Evolutionary conservation across 1,140 invertebrate species (phyloP).

Genomic region (Drosophila auraria): DNA sequence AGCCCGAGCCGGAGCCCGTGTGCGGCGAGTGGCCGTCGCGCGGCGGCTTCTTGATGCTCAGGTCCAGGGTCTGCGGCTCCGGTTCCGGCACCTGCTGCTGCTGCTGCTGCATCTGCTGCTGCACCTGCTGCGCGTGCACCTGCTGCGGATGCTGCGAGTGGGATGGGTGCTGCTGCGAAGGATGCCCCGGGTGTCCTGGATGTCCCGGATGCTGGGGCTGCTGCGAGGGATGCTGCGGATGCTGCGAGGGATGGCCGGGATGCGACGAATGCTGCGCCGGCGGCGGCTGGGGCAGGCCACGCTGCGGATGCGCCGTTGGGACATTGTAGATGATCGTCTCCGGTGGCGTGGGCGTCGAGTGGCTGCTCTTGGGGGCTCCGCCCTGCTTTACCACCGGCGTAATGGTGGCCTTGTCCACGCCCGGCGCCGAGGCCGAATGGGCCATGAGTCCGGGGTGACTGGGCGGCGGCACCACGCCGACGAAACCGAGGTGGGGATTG

Average conservation of each 20-base stretch:
- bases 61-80: constrained; percentile 90
- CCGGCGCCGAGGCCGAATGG: constrained; percentile 25
- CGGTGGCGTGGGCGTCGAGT: constrained; percentile 72
- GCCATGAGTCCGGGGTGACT: constrained; percentile 68
- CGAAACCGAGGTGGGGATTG: constrained; percentile 84
- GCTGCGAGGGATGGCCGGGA: constrained; percentile 19
- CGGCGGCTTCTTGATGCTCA: constrained; percentile 92
- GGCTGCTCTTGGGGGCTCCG: constrained; percentile 58
- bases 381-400: constrained; percentile 87
- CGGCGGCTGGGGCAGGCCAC: constrained; percentile 22
- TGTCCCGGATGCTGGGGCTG: neutral
- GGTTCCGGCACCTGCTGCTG: constrained; percentile 85
- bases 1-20: constrained; percentile 75
- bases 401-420: constrained; percentile 70
- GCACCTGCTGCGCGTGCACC: constrained; percentile 83
- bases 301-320: constrained; percentile 32
- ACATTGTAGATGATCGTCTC: constrained; percentile 87
- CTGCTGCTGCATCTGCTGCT: constrained; percentile 53
- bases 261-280: constrained; percentile 11
- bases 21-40: constrained; percentile 86
- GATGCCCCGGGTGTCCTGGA: neutral
- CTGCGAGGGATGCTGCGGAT: constrained; percentile 2
- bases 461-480: constrained; percentile 42
- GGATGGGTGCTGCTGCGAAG: constrained; percentile 3
- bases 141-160: constrained; percentile 29